Percentiles rank a stretch among this genome's conserved stretches.
Conservation (phyloP, 2,113 vertebrate species). For the Axis porcinus region DNA sequence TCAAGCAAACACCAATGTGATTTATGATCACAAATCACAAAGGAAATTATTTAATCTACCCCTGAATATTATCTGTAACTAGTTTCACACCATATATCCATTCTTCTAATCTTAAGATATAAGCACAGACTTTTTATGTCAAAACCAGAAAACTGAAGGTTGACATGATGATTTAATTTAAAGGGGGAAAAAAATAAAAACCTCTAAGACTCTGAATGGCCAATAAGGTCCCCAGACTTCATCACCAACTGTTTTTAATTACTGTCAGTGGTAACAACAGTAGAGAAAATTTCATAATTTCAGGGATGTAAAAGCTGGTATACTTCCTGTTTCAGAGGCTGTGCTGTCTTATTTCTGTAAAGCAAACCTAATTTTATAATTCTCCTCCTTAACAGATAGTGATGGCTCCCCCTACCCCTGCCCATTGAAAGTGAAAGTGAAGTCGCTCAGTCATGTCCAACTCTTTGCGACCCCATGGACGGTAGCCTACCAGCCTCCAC, state of each 20-base stretch:
- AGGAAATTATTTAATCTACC: background rate
- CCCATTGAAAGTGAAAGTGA: background rate
- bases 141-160: background rate
- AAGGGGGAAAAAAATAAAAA: background rate
- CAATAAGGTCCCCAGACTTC: background rate
- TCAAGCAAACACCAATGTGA: background rate
- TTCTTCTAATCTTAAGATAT: constrained; percentile 1
- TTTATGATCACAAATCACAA: background rate
- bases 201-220: background rate
- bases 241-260: background rate
- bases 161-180: background rate
- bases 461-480: too few species aligned
- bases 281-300: background rate
- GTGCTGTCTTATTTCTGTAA: background rate
- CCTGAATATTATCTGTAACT: constrained; percentile 1
- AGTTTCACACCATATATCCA: background rate
- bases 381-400: background rate
- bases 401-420: background rate
- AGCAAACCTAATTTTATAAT: background rate
- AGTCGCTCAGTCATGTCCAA: too few species aligned
- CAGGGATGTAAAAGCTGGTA: background rate
- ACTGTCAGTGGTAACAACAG: background rate
- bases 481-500: too few species aligned
- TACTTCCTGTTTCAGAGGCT: background rate
- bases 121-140: background rate